Conservation (phyloP, 2,797 vertebrate genomes). For the Molossus alvarezi region DNA sequence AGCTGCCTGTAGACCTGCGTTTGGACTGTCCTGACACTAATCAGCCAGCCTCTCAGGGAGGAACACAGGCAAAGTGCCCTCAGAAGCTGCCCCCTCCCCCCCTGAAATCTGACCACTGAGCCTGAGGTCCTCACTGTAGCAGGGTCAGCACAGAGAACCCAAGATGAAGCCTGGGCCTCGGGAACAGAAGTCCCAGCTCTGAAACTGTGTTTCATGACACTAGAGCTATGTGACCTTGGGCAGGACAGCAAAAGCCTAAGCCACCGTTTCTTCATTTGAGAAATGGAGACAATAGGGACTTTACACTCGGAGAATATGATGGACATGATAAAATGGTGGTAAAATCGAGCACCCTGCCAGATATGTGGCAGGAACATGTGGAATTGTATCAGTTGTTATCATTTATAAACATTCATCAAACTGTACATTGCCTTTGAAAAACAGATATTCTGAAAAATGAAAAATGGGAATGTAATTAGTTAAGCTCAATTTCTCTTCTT, state of each 20-base stretch:
- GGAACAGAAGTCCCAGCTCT: too few relatives aligned
- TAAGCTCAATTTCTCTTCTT: neutral
- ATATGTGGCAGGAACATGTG: neutral
- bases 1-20: neutral
- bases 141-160: neutral
- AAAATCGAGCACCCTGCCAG: neutral
- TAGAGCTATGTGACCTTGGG: neutral
- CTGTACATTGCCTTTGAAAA: neutral
- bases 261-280: neutral
- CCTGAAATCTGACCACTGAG: neutral
- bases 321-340: neutral
- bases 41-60: neutral
- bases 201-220: neutral
- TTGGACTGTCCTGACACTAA: neutral
- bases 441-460: neutral
- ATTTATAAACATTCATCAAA: neutral
- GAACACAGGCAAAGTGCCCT: accelerated
- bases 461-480: neutral
- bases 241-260: neutral
- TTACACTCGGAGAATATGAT: neutral
- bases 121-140: neutral
- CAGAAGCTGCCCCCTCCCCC: too few relatives aligned
- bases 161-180: accelerated
- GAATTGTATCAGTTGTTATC: neutral
- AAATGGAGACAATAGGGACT: neutral